These are phyloP conservation scores for Scaptomyza parva DNA, from an alignment of 2,888 invertebrate genomes.

Conservation along the genomic window DNA sequence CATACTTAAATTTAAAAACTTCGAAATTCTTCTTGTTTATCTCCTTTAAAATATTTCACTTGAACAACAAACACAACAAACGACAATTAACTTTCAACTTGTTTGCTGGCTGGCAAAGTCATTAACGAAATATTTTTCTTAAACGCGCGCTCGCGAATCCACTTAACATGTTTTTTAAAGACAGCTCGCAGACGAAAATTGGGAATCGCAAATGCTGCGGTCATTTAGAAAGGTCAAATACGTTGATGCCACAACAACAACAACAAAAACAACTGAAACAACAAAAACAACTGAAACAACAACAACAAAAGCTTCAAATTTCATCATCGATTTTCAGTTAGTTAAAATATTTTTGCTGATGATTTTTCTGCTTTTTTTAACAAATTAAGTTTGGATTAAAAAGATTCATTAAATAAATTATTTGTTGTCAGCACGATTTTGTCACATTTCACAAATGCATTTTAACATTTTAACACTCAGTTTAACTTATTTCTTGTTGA, in stretches of 20 bases:
- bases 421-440: neutral
- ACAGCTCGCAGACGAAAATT: constrained; percentile 17
- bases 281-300: constrained; percentile 7
- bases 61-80: constrained; percentile 13
- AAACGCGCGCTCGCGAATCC: constrained; percentile 35
- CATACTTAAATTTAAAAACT: too few species aligned
- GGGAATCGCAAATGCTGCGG: constrained; percentile 32
- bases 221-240: constrained; percentile 70
- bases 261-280: constrained; percentile 10
- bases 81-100: constrained; percentile 56
- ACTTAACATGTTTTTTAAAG: constrained; percentile 55
- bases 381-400: constrained; percentile 48
- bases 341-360: constrained; percentile 30
- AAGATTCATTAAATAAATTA: constrained; percentile 43
- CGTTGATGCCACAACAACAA: constrained; percentile 18
- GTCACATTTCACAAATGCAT: constrained; percentile 24
- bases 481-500: neutral
- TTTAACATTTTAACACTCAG: constrained; percentile 31
- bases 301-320: constrained; percentile 21
- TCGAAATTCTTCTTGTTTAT: neutral
- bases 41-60: neutral
- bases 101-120: constrained; percentile 45
- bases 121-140: constrained; percentile 39
- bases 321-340: constrained; percentile 57
- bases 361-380: too few species aligned